Percentiles rank a stretch among this genome's conserved stretches.
Conservation (phyloP, 2,113 vertebrate genomes). For the Hiodon tergisus region DNA sequence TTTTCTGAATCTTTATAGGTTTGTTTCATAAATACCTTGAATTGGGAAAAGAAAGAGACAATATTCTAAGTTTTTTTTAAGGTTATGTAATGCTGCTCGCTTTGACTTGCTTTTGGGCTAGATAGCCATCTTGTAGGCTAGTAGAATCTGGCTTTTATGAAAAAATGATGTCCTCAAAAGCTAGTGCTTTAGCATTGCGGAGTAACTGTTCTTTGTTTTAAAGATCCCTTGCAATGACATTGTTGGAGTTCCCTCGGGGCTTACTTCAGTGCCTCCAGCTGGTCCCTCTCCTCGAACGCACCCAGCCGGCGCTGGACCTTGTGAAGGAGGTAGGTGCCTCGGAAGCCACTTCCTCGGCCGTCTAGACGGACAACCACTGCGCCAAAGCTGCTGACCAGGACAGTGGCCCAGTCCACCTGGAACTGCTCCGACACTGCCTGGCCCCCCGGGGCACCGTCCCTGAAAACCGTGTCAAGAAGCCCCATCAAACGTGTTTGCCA, state of each 20-base stretch:
- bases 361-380: conserved; percentile 78
- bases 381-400: conserved; percentile 83
- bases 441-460: conserved; percentile 80
- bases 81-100: no score
- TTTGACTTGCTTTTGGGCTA: no score
- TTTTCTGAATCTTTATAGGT: no score
- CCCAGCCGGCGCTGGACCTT: conserved; percentile 78
- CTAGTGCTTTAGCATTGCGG: no score
- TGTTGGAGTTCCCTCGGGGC: not conserved
- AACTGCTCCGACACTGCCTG: conserved; percentile 84
- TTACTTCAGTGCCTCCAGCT: conserved; percentile 78
- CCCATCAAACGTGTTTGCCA: not conserved
- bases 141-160: no score
- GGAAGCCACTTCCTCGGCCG: conserved; percentile 85
- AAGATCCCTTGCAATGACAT: no score
- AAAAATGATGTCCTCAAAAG: no score
- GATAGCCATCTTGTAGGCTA: no score
- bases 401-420: conserved; percentile 78
- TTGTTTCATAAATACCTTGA: not conserved
- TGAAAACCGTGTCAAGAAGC: conserved; percentile 29
- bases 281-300: conserved; percentile 78
- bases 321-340: conserved; percentile 83
- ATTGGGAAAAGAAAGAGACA: not conserved
- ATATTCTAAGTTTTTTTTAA: no score
- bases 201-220: no score